Conservation (phyloP, 2,888 invertebrate genomes). For the Coremacera marginata region DNA sequence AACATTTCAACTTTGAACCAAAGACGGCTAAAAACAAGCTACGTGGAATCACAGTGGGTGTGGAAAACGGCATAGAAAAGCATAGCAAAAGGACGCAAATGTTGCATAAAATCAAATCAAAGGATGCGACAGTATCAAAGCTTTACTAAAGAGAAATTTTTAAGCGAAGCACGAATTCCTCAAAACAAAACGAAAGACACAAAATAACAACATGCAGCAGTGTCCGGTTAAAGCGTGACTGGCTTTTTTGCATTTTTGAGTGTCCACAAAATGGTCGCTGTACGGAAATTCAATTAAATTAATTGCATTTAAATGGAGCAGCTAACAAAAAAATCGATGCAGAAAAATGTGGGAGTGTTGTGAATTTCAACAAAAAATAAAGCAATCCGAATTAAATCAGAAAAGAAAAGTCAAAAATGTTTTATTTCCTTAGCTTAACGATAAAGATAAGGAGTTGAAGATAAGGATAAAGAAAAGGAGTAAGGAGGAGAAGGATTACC, state of each 20-base stretch:
- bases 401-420: too few species aligned
- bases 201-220: not conserved
- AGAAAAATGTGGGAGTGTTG: too few species aligned
- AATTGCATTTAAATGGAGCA: not conserved
- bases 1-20: not conserved
- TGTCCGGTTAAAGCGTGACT: too few species aligned
- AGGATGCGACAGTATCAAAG: not conserved
- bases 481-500: too few species aligned
- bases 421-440: too few species aligned
- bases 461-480: too few species aligned
- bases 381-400: too few species aligned
- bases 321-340: not conserved
- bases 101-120: not conserved
- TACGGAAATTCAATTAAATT: slow-evolving; percentile 11
- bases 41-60: not conserved
- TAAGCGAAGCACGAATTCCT: not conserved
- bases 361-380: too few species aligned
- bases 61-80: not conserved
- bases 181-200: not conserved
- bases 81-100: not conserved
- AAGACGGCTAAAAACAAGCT: not conserved
- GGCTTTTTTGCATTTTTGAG: too few species aligned
- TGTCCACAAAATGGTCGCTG: not conserved
- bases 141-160: not conserved
- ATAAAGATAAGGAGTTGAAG: too few species aligned